Percentiles rank a stretch among this genome's conserved stretches.
Conservation (phyloP, 2,113 vertebrate genomes). For the Eulacestoma nigropectus region DNA sequence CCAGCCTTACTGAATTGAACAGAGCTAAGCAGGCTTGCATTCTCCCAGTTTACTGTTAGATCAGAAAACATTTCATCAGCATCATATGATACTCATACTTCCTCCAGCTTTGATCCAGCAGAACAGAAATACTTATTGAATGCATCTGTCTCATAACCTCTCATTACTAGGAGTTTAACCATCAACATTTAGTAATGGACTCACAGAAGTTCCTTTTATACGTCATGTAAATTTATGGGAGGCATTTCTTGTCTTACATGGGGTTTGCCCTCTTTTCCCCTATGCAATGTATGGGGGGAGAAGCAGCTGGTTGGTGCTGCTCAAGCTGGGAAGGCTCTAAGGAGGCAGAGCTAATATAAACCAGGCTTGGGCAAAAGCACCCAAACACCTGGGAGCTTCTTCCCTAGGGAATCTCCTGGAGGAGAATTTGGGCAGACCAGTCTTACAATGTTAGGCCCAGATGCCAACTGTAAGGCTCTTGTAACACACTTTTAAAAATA, state of each 20-base stretch:
- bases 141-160: conserved; percentile 16
- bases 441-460: not conserved
- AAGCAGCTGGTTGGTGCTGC: not conserved
- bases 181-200: conserved; percentile 45
- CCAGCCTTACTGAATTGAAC: not conserved
- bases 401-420: not conserved
- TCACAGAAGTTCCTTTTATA: not conserved
- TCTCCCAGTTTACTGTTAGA: not conserved
- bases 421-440: not conserved
- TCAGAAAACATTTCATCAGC: conserved; percentile 30
- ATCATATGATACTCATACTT: conserved; percentile 35
- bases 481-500: not conserved
- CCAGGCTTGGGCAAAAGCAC: not conserved
- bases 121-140: conserved; percentile 49
- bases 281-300: accelerated
- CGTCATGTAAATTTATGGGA: not conserved
- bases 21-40: not conserved
- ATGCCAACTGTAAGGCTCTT: not conserved
- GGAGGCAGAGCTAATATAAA: not conserved
- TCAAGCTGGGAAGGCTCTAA: not conserved
- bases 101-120: conserved; percentile 40
- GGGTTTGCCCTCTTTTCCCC: not conserved
- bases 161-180: conserved; percentile 49
- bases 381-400: not conserved
- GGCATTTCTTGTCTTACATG: not conserved